Conservation (phyloP, 2,113 vertebrate species). For the Vulpes ferrilata region DNA sequence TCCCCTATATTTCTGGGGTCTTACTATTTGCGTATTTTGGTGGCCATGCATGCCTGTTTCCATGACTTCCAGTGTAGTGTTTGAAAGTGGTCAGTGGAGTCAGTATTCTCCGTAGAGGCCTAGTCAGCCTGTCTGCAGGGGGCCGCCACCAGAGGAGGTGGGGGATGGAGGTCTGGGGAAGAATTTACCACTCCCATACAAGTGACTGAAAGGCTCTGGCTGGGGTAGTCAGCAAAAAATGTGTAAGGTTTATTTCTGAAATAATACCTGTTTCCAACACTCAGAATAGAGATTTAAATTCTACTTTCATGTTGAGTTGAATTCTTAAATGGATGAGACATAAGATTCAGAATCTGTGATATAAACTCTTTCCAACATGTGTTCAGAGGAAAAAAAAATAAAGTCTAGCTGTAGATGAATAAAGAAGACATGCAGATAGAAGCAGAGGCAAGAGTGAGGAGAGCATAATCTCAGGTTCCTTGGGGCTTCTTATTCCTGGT, state of each 20-base stretch:
- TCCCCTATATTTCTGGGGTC: background rate
- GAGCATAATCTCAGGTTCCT: background rate
- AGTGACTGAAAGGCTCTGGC: background rate
- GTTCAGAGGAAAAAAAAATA: background rate
- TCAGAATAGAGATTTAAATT: background rate
- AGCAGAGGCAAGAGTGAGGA: background rate
- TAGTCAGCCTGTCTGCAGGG: background rate
- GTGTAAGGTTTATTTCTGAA: background rate
- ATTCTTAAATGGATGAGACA: background rate
- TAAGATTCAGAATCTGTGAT: background rate
- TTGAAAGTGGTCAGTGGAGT: background rate
- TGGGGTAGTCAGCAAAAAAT: background rate
- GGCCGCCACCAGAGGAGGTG: background rate
- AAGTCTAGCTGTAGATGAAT: background rate
- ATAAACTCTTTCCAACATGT: background rate
- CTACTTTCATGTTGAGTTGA: background rate
- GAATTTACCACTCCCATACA: background rate
- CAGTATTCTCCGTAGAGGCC: background rate
- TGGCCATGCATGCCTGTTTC: background rate
- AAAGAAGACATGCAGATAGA: background rate
- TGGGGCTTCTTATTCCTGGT: background rate
- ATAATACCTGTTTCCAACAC: background rate
- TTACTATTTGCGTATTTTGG: background rate
- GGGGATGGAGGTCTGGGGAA: background rate
- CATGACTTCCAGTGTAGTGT: background rate